Base-by-base conservation (phyloP, 1,140 invertebrate species). In the Lithobius niger region DNA sequence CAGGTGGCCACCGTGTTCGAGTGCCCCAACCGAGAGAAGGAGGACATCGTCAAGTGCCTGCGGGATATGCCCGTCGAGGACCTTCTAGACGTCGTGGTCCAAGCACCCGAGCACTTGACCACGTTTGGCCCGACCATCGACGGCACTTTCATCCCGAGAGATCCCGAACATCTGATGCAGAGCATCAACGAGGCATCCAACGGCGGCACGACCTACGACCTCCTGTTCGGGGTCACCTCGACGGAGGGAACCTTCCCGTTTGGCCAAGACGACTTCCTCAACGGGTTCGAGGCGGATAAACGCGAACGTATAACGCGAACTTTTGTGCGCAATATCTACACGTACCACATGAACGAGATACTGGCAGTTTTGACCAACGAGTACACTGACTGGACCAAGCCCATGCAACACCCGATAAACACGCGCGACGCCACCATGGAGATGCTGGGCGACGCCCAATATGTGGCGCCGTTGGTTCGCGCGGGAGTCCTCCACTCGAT, bases 61-160 rank as follows among this genome's bases (percentile, higher is more conserved):
- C 77, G 86, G 49, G 77, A 80, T 57, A 82, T 82, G 60, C 79
- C 78, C 28, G 74, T 89, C 15, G 71, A 78, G 15, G 80, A 86
- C 50, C 74, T 89, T 31, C 72, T 90, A 19, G 75, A 79, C 21
- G 62, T 86, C 3, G 74, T 79, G 57, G 72, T 91, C 21, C 79
- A 86, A 59, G 78, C 84, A 28, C 88, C 88, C 1, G 75, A 81
- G 59, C 90, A 91, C 67, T 76, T 90, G 18, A 83, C 85, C 18
- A 86, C 87, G 15, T 91, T 92, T 65, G 89, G 88, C 16, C 89
- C 89, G 2, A 89, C 90, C 64, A 78, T 90, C 56, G 89, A 92
- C 70, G 86, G 87, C 18, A 64, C 69, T n/a, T 68, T 71, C 19
- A 69, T 74, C 3, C 65, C 67, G 16, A 63, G 60, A n/a, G 70